A percentile compares a stretch with the other conserved stretches of the same genome.
phyloP scores from a whole-genome alignment of 2,888 invertebrate species.

The Lamproptera curius region DNA sequence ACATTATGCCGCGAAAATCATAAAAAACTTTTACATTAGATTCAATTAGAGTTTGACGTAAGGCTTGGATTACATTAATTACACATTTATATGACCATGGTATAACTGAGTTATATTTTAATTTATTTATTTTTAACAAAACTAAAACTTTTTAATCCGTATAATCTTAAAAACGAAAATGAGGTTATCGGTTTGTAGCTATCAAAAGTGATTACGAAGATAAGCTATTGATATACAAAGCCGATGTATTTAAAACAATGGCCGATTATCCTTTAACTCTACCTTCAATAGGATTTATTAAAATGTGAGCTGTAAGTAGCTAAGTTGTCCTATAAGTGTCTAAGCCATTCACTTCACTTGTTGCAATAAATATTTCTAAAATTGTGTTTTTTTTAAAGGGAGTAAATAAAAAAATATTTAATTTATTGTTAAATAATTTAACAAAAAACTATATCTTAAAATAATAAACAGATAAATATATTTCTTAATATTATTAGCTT shows the following conservation, averaged over 20 bases:
- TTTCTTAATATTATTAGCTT: too few relatives aligned
- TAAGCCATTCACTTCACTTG: too few relatives aligned
- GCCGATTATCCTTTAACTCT: slow-evolving; percentile 25
- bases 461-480: too few relatives aligned
- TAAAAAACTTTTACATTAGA: too few relatives aligned
- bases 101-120: background rate
- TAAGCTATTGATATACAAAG: slow-evolving; percentile 7
- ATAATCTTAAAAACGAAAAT: slow-evolving; percentile 12
- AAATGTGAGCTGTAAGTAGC: background rate
- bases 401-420: too few relatives aligned
- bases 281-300: slow-evolving; percentile 5
- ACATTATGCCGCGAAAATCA: too few relatives aligned
- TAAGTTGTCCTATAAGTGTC: background rate
- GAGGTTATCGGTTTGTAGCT: slow-evolving; percentile 22
- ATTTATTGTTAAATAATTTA: too few relatives aligned
- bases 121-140: background rate
- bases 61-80: background rate
- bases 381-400: too few relatives aligned
- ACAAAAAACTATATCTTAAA: too few relatives aligned
- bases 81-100: background rate
- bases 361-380: too few relatives aligned
- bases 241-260: slow-evolving; percentile 27
- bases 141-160: background rate
- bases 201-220: slow-evolving; percentile 27
- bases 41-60: too few relatives aligned